Percentiles rank a stretch among this genome's conserved stretches.
These are phyloP conservation scores for Drosophila histrio DNA, from an alignment of 2,888 invertebrate genomes.

Conservation along the genomic window DNA sequence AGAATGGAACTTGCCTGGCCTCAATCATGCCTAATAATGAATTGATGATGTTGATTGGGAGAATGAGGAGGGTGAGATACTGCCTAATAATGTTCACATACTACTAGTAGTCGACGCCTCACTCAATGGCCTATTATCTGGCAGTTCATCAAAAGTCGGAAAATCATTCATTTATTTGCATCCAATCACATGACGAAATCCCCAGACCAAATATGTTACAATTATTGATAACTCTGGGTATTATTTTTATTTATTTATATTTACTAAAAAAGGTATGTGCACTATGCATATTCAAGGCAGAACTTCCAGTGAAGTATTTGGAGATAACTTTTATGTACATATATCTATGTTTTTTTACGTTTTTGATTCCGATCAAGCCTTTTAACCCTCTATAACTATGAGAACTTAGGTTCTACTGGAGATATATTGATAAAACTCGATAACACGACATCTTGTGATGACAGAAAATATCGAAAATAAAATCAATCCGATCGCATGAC, in stretches of 20 bases:
- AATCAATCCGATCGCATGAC: not conserved
- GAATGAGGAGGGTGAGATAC: slow-evolving; percentile 1
- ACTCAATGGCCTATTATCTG: slow-evolving; percentile 48
- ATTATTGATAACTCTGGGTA: not conserved
- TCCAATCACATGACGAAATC: not conserved
- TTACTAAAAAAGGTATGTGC: too few species aligned
- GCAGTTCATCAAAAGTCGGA: slow-evolving; percentile 25
- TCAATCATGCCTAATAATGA: slow-evolving; percentile 15
- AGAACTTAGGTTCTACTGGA: not conserved
- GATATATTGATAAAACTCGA: not conserved
- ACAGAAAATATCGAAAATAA: not conserved
- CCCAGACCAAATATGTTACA: not conserved
- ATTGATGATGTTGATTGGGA: slow-evolving; percentile 3
- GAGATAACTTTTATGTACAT: too few species aligned
- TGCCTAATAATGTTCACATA: slow-evolving; percentile 31
- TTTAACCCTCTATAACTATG: not conserved
- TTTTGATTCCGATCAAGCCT: too few species aligned
- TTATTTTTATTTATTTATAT: too few species aligned
- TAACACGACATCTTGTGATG: not conserved
- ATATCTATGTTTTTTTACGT: too few species aligned
- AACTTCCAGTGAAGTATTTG: too few species aligned
- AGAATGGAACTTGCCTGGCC: slow-evolving; percentile 31
- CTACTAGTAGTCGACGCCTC: slow-evolving; percentile 19
- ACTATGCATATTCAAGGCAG: too few species aligned
- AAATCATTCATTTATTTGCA: slow-evolving; percentile 18